These are phyloP conservation scores for Telenomus remus DNA, from an alignment of 1,140 invertebrate genomes.

Conservation along the genomic window DNA sequence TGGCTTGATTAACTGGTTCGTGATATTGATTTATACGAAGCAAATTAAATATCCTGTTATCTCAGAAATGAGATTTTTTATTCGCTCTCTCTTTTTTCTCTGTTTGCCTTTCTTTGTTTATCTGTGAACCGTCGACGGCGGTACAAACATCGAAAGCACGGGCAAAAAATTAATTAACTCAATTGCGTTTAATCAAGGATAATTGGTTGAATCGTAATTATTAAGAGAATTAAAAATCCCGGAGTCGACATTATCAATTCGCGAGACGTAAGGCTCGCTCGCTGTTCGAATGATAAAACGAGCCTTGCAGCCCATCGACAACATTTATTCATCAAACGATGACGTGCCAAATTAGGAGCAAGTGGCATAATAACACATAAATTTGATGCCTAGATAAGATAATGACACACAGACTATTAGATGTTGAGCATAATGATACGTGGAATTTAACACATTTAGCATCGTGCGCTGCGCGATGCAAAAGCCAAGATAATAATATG, in stretches of 20 bases:
- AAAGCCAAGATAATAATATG: constrained; percentile 57
- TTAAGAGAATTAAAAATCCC: too few relatives aligned
- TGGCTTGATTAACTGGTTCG: constrained; percentile 31
- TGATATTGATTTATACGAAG: constrained; percentile 41
- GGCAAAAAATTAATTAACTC: too few relatives aligned
- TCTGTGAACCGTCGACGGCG: constrained; percentile 6
- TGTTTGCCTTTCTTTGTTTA: constrained; percentile 37
- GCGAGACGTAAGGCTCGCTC: too few relatives aligned
- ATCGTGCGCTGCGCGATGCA: constrained; percentile 38
- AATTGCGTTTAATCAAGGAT: too few relatives aligned
- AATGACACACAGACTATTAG: constrained; percentile 47
- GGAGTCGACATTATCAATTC: too few relatives aligned
- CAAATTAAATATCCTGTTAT: constrained; percentile 46
- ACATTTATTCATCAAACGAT: constrained; percentile 41
- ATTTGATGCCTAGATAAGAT: constrained; percentile 48
- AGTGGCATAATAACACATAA: constrained; percentile 55
- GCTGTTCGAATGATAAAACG: too few relatives aligned
- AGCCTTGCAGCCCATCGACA: constrained; percentile 14
- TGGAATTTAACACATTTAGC: constrained; percentile 55
- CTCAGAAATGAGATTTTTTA: constrained; percentile 1
- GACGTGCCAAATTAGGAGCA: constrained; percentile 49
- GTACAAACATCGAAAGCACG: too few relatives aligned
- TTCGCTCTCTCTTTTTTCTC: too few relatives aligned
- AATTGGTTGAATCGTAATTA: too few relatives aligned
- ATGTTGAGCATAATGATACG: constrained; percentile 53